Conservation (phyloP, 2,797 vertebrate genomes). For the Schizopygopsis pylzovi region DNA sequence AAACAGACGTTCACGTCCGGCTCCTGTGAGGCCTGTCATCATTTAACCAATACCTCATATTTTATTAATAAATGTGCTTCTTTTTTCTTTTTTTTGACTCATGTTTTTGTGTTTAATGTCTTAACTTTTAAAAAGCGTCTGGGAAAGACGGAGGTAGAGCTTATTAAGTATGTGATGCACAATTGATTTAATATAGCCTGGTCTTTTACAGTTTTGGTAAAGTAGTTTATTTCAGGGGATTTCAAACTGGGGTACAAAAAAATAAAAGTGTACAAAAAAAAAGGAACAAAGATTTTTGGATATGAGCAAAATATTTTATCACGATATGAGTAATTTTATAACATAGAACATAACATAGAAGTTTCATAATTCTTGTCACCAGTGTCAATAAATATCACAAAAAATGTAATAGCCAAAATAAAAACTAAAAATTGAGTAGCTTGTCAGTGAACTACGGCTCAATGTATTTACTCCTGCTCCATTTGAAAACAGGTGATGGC, state of each 20-base stretch:
- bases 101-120: background rate
- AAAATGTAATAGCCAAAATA: too few relatives aligned
- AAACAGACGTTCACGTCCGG: background rate
- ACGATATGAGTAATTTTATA: too few relatives aligned
- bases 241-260: background rate
- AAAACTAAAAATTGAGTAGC: too few relatives aligned
- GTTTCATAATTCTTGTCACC: too few relatives aligned
- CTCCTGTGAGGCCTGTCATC: background rate
- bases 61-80: background rate
- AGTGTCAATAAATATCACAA: too few relatives aligned
- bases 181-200: background rate
- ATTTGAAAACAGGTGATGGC: too few relatives aligned
- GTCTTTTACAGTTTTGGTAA: background rate
- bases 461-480: too few relatives aligned
- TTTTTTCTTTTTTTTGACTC: background rate
- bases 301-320: too few relatives aligned
- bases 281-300: too few relatives aligned
- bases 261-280: too few relatives aligned
- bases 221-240: background rate
- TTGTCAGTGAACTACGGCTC: too few relatives aligned
- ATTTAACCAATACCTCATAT: constrained; percentile 6
- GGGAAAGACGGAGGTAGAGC: background rate
- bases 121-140: background rate
- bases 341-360: too few relatives aligned
- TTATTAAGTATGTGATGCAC: background rate